These are phyloP conservation scores for Microctenopoma stevenorrisi DNA, from an alignment of 2,797 vertebrate species.

Conservation along the genomic window DNA sequence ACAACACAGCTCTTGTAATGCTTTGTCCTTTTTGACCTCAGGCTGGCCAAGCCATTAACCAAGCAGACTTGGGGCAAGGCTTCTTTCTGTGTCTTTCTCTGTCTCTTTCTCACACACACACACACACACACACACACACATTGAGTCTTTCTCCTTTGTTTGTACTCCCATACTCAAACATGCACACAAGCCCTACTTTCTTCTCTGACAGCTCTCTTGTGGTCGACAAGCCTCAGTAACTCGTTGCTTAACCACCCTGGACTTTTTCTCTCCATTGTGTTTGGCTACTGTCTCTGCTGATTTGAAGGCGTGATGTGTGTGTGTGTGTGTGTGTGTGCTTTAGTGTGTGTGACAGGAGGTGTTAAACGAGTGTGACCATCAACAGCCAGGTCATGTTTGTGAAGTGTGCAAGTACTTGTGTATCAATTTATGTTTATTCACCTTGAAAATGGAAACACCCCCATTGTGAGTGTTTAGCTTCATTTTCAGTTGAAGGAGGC, in stretches of 20 bases:
- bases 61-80: conserved; percentile 52
- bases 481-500: conserved; percentile 49
- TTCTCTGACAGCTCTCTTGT: conserved; percentile 77
- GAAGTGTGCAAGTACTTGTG: conserved; percentile 10
- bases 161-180: conserved; percentile 72
- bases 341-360: conserved; percentile 36
- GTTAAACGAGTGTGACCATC: conserved; percentile 38
- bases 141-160: conserved; percentile 73
- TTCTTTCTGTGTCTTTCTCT: conserved; percentile 51
- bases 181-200: conserved; percentile 73
- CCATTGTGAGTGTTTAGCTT: conserved; percentile 60
- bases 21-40: conserved; percentile 63
- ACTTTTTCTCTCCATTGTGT: conserved; percentile 70
- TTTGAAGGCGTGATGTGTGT: conserved; percentile 56
- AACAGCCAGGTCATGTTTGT: conserved; percentile 40
- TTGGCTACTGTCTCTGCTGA: conserved; percentile 72
- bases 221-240: conserved; percentile 75
- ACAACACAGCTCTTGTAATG: conserved; percentile 58
- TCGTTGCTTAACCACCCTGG: conserved; percentile 72
- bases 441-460: conserved; percentile 54
- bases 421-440: conserved; percentile 18
- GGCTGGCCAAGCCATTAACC: conserved; percentile 64
- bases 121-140: conserved; percentile 40
- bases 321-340: conserved; percentile 27
- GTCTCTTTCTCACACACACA: conserved; percentile 26